Evolutionary conservation across 2,113 vertebrate genomes (phyloP).

Genomic region (Phyllostomus hastatus): DNA sequence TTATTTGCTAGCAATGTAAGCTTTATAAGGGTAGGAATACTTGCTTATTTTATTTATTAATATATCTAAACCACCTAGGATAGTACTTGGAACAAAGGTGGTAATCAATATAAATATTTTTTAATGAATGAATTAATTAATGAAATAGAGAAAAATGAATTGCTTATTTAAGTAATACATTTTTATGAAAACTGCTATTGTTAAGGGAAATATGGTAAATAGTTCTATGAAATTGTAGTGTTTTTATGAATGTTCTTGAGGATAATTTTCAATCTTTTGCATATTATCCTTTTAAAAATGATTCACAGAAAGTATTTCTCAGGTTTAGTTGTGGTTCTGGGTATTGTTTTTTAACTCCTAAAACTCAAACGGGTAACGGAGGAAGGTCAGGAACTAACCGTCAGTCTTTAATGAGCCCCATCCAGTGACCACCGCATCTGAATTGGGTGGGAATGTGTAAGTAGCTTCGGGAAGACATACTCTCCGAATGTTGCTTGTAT

Average conservation of each 20-base stretch:
- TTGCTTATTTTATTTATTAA: slow-evolving; percentile 1
- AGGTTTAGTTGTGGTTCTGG: not conserved
- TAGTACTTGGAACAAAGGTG: not conserved
- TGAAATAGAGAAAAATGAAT: slow-evolving; percentile 2
- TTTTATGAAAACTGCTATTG: not conserved
- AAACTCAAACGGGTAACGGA: not conserved
- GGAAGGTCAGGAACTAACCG: slow-evolving; percentile 69
- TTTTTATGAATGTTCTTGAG: not conserved
- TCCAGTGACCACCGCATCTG: slow-evolving; percentile 84
- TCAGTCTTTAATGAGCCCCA: slow-evolving; percentile 87
- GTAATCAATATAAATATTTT: not conserved
- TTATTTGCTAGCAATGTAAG: not conserved
- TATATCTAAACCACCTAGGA: not conserved
- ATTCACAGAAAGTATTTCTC: not conserved
- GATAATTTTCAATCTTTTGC: not conserved
- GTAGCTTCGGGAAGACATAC: slow-evolving; percentile 87
- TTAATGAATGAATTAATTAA: not conserved
- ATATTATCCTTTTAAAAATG: not conserved
- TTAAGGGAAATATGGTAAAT: not conserved
- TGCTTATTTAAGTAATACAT: slow-evolving; percentile 10
- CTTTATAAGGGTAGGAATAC: not conserved
- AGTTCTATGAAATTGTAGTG: not conserved
- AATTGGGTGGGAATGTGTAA: slow-evolving; percentile 80
- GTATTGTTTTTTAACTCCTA: not conserved
- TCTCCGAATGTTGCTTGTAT: slow-evolving; percentile 80